Percentiles rank a stretch among this genome's conserved stretches.
phyloP scores from a whole-genome alignment of 1,140 invertebrate genomes.

The Gerris buenoi region DNA sequence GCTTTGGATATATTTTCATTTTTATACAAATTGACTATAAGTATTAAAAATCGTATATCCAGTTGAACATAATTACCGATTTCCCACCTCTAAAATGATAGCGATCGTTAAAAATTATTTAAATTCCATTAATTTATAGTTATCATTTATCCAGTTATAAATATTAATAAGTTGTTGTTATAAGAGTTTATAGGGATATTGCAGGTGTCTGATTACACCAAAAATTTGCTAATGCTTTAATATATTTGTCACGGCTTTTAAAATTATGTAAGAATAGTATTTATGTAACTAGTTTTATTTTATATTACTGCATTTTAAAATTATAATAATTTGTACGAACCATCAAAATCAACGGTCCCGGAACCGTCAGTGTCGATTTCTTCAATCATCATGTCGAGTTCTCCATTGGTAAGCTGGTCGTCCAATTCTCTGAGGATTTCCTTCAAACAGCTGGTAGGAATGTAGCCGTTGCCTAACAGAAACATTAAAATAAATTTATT shows the following conservation, averaged over 20 bases:
- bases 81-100: too few species aligned
- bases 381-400: conserved; percentile 87
- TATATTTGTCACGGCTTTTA: too few species aligned
- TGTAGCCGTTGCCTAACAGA: conserved; percentile 77
- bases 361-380: conserved; percentile 93
- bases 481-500: background rate
- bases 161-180: background rate
- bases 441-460: conserved; percentile 77
- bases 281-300: background rate
- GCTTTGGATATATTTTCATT: too few species aligned
- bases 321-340: conserved; percentile 27
- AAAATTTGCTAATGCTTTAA: too few species aligned
- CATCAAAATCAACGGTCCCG: conserved; percentile 58
- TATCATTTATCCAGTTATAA: background rate
- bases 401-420: conserved; percentile 78
- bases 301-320: background rate
- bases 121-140: too few species aligned
- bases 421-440: conserved; percentile 85
- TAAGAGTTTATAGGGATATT: background rate
- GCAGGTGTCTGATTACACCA: background rate
- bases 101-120: too few species aligned
- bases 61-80: too few species aligned
- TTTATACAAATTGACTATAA: too few species aligned
- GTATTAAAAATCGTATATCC: too few species aligned
- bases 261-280: too few species aligned